These are phyloP conservation scores for Choloepus hoffmanni DNA, from an alignment of 2,113 vertebrate genomes.

Conservation along the genomic window DNA sequence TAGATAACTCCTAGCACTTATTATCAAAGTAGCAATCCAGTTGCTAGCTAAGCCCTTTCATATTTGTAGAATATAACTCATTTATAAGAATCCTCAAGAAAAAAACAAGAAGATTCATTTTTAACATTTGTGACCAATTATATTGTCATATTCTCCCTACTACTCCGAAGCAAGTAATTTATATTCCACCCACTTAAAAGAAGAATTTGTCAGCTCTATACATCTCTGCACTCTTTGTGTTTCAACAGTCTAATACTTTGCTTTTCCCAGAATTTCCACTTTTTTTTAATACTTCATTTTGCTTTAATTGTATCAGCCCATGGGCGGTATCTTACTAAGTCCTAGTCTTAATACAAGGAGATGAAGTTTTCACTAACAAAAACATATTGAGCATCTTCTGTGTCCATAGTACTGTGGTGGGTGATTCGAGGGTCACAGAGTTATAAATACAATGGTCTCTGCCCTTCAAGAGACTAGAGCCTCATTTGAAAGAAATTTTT, in stretches of 20 bases:
- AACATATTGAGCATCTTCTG: background rate
- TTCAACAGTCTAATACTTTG: background rate
- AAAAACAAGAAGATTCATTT: slow-evolving; percentile 34
- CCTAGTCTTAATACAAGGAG: slow-evolving; percentile 15
- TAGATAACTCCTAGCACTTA: background rate
- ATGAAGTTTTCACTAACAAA: background rate
- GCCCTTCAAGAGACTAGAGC: background rate
- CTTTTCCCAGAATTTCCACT: slow-evolving; percentile 19
- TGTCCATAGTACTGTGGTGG: background rate
- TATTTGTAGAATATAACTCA: slow-evolving; percentile 38
- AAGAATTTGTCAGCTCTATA: background rate
- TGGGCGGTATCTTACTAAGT: slow-evolving; percentile 10
- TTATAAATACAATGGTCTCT: background rate
- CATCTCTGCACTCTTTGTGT: background rate
- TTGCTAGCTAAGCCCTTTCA: background rate
- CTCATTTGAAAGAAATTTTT: background rate
- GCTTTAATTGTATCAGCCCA: background rate
- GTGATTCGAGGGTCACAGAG: background rate
- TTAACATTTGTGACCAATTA: slow-evolving; percentile 43
- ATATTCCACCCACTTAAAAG: slow-evolving; percentile 26
- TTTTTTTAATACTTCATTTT: slow-evolving; percentile 36
- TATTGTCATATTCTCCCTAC: slow-evolving; percentile 19
- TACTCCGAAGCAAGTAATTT: slow-evolving; percentile 56
- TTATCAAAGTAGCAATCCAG: slow-evolving; percentile 20
- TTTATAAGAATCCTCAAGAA: slow-evolving; percentile 12